phyloP scores from a whole-genome alignment of 92 coral and sea anemone species.

The Hydrozoanthus gracilis region DNA sequence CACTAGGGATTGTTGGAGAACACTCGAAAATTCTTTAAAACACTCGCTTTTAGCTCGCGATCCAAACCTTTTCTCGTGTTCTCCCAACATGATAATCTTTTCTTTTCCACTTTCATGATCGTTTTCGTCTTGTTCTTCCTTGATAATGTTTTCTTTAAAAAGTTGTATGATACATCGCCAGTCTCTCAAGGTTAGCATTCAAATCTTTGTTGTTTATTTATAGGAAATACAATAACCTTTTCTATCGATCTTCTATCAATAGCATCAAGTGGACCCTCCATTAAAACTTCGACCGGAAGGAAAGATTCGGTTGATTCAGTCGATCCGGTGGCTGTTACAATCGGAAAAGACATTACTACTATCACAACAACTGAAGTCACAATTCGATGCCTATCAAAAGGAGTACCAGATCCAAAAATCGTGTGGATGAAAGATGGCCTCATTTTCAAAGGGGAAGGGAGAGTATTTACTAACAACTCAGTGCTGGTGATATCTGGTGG shows the following conservation, averaged over 20 bases:
- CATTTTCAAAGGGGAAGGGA: neutral
- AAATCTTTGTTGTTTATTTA: no score
- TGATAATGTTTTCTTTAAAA: no score
- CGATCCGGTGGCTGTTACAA: neutral
- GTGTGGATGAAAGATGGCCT: slow-evolving; percentile 6
- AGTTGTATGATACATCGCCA: no score
- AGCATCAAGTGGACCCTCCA: neutral
- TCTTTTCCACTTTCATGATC: no score
- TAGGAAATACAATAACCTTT: no score
- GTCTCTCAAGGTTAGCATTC: no score
- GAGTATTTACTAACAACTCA: neutral
- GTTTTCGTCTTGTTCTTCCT: no score
- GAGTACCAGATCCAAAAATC: neutral
- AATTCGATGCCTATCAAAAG: slow-evolving; percentile 17
- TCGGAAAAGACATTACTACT: slow-evolving; percentile 14
- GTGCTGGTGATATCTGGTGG: slow-evolving; percentile 6
- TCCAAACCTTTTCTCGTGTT: no score
- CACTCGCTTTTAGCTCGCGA: neutral
- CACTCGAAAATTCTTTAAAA: neutral
- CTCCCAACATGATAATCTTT: no score
- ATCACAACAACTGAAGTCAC: slow-evolving; percentile 3
- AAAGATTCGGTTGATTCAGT: neutral
- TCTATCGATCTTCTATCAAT: neutral
- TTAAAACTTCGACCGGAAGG: neutral
- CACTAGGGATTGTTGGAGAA: neutral